Base-by-base conservation (phyloP, 2,888 invertebrate genomes). In the Pristionchus fissidentatus region DNA sequence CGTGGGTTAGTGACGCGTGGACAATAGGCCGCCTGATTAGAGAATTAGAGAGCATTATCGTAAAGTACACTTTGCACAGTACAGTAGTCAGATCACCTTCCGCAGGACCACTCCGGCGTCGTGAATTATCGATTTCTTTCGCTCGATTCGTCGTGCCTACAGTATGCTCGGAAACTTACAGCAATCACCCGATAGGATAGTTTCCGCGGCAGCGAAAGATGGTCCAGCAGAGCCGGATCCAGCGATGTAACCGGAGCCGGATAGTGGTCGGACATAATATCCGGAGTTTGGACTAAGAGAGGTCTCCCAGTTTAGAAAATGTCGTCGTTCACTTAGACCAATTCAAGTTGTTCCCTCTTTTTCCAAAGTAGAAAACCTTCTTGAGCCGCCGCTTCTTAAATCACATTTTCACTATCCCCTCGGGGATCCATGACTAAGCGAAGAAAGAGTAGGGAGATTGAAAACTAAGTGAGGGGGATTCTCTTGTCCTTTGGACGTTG, bases 201-300 rank as follows among this genome's bases (percentile, higher is more conserved):
- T n/a, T 66, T 66, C 32, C 66, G 66, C n/a, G 66, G 66, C 66
- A 66, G 66, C 66, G 66, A 66, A 7, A 66, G 66, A n/a, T n/a
- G n/a, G n/a, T n/a, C n/a, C n/a, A n/a, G n/a, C 66, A 35, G 66
- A 13, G 22, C 66, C 38, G 66, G 38, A 2, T 66, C 66, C 1
- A 66, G 66, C 5, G 41, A 3, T 35, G 62, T 32, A 66, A 66
- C 66, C 66, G 66, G 66, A 66, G 66, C 41, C 66, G 19, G 22
- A 38, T 41, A 10, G 22, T 13, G 4, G 55, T 4, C 55, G 55
- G 62, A 62, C 62, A 62, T 66, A 38, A 66, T 66, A 38, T 66
- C 66, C 38, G 38, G 38, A 38, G 15, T 66, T 41, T 41, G 55
- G 55, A 13, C 8, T 22, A 7, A n/a, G 4, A 38, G 66, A 38